Evolutionary conservation across 2,113 vertebrate species (phyloP).

Genomic region (Arvicanthis niloticus): DNA sequence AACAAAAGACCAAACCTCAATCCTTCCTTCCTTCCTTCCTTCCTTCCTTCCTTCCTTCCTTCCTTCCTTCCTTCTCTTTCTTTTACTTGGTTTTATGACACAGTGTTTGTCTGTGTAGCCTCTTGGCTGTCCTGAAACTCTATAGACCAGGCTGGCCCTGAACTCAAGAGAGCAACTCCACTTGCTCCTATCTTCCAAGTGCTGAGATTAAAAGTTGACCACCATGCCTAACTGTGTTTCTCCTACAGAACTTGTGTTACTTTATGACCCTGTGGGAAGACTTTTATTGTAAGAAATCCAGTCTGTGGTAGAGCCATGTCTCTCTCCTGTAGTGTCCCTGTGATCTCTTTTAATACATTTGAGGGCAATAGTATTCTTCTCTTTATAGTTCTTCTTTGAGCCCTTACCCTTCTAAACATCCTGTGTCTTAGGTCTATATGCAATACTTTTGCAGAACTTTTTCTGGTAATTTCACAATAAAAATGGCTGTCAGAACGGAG

Average conservation of each 20-base stretch:
- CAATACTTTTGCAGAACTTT: background rate
- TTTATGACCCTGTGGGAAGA: background rate
- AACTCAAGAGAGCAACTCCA: background rate
- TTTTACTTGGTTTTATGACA: background rate
- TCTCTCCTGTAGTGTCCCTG: background rate
- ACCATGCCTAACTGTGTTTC: background rate
- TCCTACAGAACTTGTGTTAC: background rate
- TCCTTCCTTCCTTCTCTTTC: too few species aligned
- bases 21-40: too few species aligned
- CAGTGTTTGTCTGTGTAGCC: background rate
- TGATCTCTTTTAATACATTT: background rate
- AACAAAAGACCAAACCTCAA: too few species aligned
- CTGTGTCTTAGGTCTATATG: background rate
- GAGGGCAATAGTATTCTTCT: background rate
- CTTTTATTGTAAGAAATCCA: background rate
- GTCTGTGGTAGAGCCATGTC: background rate
- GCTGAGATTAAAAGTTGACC: background rate
- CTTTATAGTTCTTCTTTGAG: slow-evolving; percentile 19
- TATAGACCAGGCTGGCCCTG: background rate
- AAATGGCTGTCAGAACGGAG: background rate
- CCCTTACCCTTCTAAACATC: background rate
- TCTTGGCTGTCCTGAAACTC: background rate
- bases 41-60: too few species aligned
- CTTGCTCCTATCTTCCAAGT: background rate
- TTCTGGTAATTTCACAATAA: slow-evolving; percentile 15